These are phyloP conservation scores for Andrena minutula DNA, from an alignment of 2,888 invertebrate genomes.

Conservation along the genomic window DNA sequence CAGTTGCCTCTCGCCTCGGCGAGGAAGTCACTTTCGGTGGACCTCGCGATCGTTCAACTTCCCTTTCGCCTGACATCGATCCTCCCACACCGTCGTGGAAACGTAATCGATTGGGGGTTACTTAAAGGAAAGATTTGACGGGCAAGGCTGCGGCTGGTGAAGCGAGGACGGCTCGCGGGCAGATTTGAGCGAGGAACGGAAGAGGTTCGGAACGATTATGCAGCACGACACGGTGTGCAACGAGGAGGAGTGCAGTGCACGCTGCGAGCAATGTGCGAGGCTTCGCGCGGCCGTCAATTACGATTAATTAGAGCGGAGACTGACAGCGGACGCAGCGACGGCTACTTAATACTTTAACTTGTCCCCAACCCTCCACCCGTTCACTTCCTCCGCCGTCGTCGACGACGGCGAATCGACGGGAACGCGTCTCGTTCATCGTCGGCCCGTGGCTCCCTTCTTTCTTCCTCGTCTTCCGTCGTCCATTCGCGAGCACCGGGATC, in stretches of 20 bases:
- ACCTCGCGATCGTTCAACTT: background rate
- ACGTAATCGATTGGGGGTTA: background rate
- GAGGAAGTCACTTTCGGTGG: no score
- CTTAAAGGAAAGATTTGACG: background rate
- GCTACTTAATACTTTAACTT: slow-evolving; percentile 83
- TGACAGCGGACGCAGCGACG: slow-evolving; percentile 84
- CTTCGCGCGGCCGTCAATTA: slow-evolving; percentile 84
- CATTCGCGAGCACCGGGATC: no score
- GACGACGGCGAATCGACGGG: slow-evolving; percentile 58
- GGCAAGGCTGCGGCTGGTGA: background rate
- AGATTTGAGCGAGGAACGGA: slow-evolving; percentile 61
- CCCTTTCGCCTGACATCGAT: background rate
- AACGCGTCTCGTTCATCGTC: slow-evolving; percentile 44
- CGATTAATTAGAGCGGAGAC: slow-evolving; percentile 85
- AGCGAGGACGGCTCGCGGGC: slow-evolving; percentile 12
- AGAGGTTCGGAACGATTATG: slow-evolving; percentile 68
- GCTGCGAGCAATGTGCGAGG: slow-evolving; percentile 80
- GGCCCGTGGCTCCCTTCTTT: slow-evolving; percentile 19
- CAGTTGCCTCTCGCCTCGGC: no score
- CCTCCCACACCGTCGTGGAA: background rate
- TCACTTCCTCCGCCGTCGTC: slow-evolving; percentile 69
- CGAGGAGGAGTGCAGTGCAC: slow-evolving; percentile 56
- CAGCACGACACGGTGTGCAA: slow-evolving; percentile 60
- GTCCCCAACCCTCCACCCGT: slow-evolving; percentile 77
- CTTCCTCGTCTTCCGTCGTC: background rate